Evolutionary conservation across 2,888 invertebrate genomes (phyloP), one percentile per base, ranked within the genome.

Genomic region (Noctua fimbriata): DNA sequence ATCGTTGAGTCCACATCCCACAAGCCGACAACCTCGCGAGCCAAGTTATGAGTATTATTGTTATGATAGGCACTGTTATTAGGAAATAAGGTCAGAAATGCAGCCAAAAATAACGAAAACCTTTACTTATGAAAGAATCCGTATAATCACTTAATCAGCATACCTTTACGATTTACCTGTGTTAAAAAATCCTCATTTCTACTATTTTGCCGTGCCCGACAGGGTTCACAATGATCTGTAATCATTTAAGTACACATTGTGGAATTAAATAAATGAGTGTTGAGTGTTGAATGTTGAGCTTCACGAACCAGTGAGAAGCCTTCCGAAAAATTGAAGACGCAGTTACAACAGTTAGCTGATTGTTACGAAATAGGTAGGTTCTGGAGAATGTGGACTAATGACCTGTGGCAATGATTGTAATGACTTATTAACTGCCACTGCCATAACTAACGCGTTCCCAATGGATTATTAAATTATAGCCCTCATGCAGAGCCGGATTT

Each of bases 361-460:
- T n/a, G 58, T 79, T 36, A 69, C 28, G 55, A 47, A 55, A 55
- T 65, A 21, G 32, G 63, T 36, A 32, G 4, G 65, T 65, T 36
- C 52, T 24, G 18, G 24, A n/a, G 63, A 80, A 69, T 80, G 69
- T 75, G n/a, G 63, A 60, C 47, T 75, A 80, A 81, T 55, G 69
- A 36, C 52, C 69, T 47, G 75, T 69, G 69, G 44, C 63, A 67
- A 60, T 52, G 28, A 63, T 36, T 60, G 73, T 73, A 74, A 69
- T 21, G 69, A 79, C 49, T 69, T 80, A 73, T n/a, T 79, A 79
- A 79, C 14, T 73, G 24, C 79, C n/a, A 12, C 49, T n/a, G 69
- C 14, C 74, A 18, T 71, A 47, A 66, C 65, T 10, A 24, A 69
- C 72, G 36, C 18, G 69, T 52, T 69, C 69, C 9, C 67, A 49